phyloP scores from a whole-genome alignment of 2,797 vertebrate genomes.

The Carapus acus region DNA sequence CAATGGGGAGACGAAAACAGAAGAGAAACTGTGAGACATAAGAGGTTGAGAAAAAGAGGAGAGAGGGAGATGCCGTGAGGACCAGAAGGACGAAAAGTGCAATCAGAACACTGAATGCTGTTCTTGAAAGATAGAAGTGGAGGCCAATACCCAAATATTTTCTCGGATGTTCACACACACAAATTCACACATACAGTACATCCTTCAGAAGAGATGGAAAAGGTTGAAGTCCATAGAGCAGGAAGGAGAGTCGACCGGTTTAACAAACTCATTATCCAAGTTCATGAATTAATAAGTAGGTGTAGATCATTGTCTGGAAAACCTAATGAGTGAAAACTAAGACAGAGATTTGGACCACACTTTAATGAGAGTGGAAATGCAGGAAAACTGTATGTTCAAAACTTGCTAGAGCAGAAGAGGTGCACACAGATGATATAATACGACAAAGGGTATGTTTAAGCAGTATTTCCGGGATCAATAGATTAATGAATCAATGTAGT shows the following conservation, averaged over 20 bases:
- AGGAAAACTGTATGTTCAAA: slow-evolving; percentile 19
- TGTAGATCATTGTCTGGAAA: slow-evolving; percentile 45
- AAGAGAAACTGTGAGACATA: slow-evolving; percentile 38
- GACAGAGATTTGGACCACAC: slow-evolving; percentile 36
- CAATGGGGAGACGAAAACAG: slow-evolving; percentile 34
- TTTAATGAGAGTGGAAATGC: slow-evolving; percentile 22
- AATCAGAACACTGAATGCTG: slow-evolving; percentile 67
- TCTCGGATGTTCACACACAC: no score
- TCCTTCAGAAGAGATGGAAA: slow-evolving; percentile 43
- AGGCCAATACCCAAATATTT: no score
- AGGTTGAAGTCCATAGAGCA: slow-evolving; percentile 61
- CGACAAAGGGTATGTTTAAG: no score
- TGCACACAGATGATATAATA: no score
- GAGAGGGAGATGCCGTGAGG: slow-evolving; percentile 18
- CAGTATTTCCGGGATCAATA: no score
- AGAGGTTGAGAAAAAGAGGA: slow-evolving; percentile 18
- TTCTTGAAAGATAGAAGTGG: slow-evolving; percentile 66
- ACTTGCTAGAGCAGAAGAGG: no score
- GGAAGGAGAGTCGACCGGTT: slow-evolving; percentile 54
- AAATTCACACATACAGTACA: no score
- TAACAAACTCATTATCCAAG: slow-evolving; percentile 59
- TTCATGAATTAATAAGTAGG: slow-evolving; percentile 65
- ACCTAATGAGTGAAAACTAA: slow-evolving; percentile 61
- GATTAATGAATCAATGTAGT: no score
- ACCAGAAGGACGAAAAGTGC: slow-evolving; percentile 59